Percentiles rank a stretch among this genome's conserved stretches.
phyloP scores from a whole-genome alignment of 1,140 invertebrate species.

The Solenopsis invicta region DNA sequence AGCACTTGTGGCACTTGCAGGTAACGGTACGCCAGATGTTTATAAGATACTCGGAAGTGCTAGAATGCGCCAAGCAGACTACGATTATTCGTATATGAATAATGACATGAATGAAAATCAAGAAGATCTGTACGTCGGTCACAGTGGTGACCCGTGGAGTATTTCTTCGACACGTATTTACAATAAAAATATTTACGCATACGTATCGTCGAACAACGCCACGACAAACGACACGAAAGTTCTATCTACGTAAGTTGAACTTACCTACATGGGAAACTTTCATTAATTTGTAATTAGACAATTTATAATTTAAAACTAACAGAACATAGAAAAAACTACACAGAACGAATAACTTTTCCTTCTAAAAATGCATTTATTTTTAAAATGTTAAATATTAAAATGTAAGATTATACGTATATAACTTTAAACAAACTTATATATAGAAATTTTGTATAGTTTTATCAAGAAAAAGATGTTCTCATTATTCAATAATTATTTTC shows the following conservation, averaged over 20 bases:
- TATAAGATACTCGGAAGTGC: conserved; percentile 46
- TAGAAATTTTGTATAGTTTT: too few relatives aligned
- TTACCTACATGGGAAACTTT: not conserved
- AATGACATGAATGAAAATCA: conserved; percentile 38
- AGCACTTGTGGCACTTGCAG: conserved; percentile 35
- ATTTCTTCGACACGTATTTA: conserved; percentile 25
- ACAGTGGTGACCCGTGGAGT: conserved; percentile 63
- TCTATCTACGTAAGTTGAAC: conserved; percentile 21
- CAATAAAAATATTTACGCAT: conserved; percentile 43
- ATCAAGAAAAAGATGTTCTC: too few relatives aligned
- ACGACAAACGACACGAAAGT: conserved; percentile 49
- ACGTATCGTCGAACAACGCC: conserved; percentile 31
- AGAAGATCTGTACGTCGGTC: conserved; percentile 54
- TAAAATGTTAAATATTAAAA: too few relatives aligned
- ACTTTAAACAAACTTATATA: too few relatives aligned
- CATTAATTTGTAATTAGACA: not conserved
- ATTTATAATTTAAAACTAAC: too few relatives aligned
- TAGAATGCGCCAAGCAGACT: conserved; percentile 33
- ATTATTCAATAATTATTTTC: too few relatives aligned
- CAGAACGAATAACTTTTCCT: too few relatives aligned
- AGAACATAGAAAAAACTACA: too few relatives aligned
- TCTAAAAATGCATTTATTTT: too few relatives aligned
- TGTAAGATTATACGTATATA: too few relatives aligned
- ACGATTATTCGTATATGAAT: conserved; percentile 38
- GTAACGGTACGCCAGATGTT: conserved; percentile 49